A percentile compares a stretch with the other conserved stretches of the same genome.
These are phyloP conservation scores for Monoplex corrugatus DNA, from an alignment of 2,888 invertebrate genomes.

Conservation along the genomic window DNA sequence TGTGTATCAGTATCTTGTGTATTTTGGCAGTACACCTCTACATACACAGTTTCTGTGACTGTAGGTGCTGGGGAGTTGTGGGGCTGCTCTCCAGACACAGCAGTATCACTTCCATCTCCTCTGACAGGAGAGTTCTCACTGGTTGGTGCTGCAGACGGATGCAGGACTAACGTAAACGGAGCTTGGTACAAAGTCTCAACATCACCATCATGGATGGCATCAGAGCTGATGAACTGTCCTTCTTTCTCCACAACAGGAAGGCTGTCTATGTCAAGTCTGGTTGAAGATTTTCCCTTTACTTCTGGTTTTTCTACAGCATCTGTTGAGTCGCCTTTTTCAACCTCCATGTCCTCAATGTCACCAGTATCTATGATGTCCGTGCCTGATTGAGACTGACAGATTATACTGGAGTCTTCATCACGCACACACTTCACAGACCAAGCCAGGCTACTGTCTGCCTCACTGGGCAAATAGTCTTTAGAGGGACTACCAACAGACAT, in stretches of 20 bases:
- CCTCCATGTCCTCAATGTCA: not conserved
- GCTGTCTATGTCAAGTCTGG: not conserved
- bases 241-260: constrained; percentile 14
- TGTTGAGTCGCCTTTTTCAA: not conserved
- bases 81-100: not conserved
- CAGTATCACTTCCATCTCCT: not conserved
- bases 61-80: not conserved
- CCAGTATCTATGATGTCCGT: too few species aligned
- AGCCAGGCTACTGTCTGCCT: not conserved
- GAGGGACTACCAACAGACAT: not conserved
- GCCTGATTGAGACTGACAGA: not conserved
- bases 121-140: not conserved
- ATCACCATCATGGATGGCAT: constrained; percentile 1
- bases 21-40: not conserved
- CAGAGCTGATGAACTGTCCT: not conserved
- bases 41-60: not conserved
- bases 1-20: too few species aligned
- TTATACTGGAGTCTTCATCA: not conserved
- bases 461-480: not conserved
- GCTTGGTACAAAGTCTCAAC: not conserved
- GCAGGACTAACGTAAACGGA: not conserved
- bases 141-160: not conserved
- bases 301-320: not conserved
- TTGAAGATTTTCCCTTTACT: too few species aligned
- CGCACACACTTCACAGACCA: not conserved